A percentile compares a stretch with the other conserved stretches of the same genome.
Conservation (phyloP, 2,797 vertebrate species). For the Dryobates pubescens region DNA sequence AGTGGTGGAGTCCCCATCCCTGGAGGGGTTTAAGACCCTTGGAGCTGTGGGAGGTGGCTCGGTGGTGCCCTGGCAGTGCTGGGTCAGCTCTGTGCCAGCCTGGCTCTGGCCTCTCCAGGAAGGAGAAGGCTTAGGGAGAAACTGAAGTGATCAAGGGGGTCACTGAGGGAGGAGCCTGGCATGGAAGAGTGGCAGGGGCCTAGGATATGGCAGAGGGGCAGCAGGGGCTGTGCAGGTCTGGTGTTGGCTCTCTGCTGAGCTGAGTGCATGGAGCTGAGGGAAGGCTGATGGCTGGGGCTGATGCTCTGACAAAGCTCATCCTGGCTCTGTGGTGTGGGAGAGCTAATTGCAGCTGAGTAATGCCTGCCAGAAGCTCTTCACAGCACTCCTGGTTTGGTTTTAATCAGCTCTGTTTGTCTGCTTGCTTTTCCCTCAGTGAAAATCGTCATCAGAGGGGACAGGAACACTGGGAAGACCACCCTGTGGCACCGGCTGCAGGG, state of each 20-base stretch:
- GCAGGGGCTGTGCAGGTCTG: background rate
- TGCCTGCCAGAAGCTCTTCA: background rate
- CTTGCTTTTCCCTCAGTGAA: constrained; percentile 81
- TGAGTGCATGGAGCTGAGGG: background rate
- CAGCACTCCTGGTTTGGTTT: background rate
- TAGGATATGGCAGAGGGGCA: no score
- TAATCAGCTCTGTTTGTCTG: constrained; percentile 33
- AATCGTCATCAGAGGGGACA: constrained; percentile 95
- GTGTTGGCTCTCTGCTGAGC: background rate
- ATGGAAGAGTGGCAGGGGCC: background rate
- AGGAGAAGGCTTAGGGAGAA: background rate
- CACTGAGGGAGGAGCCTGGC: background rate
- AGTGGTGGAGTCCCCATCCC: background rate
- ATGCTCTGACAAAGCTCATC: background rate
- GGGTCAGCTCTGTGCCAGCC: background rate
- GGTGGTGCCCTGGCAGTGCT: background rate
- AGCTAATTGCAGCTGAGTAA: constrained; percentile 7
- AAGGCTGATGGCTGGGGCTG: background rate
- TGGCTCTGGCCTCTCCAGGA: background rate
- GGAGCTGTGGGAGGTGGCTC: background rate
- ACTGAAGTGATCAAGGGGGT: background rate
- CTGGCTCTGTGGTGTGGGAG: background rate
- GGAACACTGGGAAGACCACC: constrained; percentile 96
- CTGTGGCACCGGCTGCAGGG: constrained; percentile 96
- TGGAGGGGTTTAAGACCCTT: background rate